A percentile compares a stretch with the other conserved stretches of the same genome.
Conservation (phyloP, 2,888 invertebrate genomes). For the Acleris holmiana region DNA sequence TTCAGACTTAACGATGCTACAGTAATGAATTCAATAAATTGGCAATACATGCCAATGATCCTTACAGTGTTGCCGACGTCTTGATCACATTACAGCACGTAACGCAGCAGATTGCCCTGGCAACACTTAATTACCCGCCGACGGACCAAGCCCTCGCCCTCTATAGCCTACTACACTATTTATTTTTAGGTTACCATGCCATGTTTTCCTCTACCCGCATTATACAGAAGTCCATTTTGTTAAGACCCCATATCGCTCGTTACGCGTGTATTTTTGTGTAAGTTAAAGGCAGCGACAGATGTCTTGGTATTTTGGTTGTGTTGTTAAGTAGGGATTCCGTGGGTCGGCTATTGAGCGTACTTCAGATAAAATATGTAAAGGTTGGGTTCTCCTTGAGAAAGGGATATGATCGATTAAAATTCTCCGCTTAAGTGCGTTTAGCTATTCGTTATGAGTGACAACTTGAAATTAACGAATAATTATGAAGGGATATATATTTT, state of each 20-base stretch:
- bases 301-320: conserved; percentile 63
- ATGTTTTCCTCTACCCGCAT: conserved; percentile 58
- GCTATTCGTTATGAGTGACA: conserved; percentile 42
- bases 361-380: conserved; percentile 82
- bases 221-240: conserved; percentile 65
- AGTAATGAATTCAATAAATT: neutral
- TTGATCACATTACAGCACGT: neutral
- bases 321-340: conserved; percentile 67
- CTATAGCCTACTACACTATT: conserved; percentile 25
- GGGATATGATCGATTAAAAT: conserved; percentile 67
- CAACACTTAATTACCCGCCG: conserved; percentile 17
- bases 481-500: conserved; percentile 13
- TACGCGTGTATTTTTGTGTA: conserved; percentile 55
- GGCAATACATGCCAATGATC: neutral
- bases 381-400: conserved; percentile 65
- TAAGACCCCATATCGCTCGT: conserved; percentile 61
- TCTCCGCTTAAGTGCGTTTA: conserved; percentile 57
- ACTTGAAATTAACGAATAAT: conserved; percentile 30
- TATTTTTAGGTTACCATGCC: conserved; percentile 38
- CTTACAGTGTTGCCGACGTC: neutral
- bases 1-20: neutral
- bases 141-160: neutral
- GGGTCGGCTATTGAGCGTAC: conserved; percentile 78
- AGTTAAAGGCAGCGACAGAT: conserved; percentile 53
- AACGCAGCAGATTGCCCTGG: neutral